Conservation (phyloP, 2,888 invertebrate genomes). For the Lithophane socia region DNA sequence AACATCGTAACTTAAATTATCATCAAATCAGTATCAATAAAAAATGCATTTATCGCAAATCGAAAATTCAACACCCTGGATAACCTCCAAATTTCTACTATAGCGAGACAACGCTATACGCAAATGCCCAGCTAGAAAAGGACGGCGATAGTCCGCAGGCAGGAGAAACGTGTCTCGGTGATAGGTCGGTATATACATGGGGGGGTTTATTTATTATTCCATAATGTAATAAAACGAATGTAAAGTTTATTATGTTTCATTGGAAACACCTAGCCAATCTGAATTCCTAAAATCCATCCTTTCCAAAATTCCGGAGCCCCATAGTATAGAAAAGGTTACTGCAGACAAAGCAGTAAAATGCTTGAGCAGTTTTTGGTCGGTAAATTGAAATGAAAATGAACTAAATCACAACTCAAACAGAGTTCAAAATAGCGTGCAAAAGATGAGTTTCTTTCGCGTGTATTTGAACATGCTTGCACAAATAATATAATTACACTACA, state of each 20-base stretch:
- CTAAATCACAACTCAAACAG: background rate
- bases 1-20: conserved; percentile 18
- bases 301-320: background rate
- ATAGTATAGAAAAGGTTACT: background rate
- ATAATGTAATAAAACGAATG: conserved; percentile 88
- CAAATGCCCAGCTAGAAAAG: conserved; percentile 73
- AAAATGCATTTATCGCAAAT: conserved; percentile 23
- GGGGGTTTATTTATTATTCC: conserved; percentile 88
- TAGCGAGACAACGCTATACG: conserved; percentile 60
- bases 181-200: conserved; percentile 84
- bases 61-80: background rate
- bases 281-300: conserved; percentile 45
- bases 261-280: conserved; percentile 52
- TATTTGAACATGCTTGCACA: background rate
- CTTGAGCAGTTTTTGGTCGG: background rate
- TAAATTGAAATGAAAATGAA: background rate
- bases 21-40: conserved; percentile 16
- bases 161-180: conserved; percentile 84
- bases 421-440: conserved; percentile 2
- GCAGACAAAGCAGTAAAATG: background rate
- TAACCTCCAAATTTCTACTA: conserved; percentile 28
- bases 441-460: too few species aligned
- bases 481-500: background rate
- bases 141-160: conserved; percentile 80
- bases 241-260: conserved; percentile 85